Base-by-base conservation (phyloP, 1,140 invertebrate species). In the Papilio polyxenes region DNA sequence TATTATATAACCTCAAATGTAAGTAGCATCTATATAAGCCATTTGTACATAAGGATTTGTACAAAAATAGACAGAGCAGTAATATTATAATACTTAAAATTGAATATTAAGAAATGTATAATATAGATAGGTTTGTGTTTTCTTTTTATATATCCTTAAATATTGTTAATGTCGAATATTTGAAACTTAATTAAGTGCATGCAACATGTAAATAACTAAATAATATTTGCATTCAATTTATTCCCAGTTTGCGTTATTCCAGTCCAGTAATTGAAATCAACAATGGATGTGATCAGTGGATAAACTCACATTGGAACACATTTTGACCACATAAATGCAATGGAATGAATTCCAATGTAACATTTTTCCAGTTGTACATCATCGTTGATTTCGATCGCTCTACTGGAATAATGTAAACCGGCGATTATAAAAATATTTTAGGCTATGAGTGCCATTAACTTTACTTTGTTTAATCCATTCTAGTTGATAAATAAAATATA, bases 381-480 rank as follows among this genome's bases (percentile, higher is more conserved):
- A 31, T 31, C 23, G 2, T 31, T 31, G 23, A 31, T 31, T 44
- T 44, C 40, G 7, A 44, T 44, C 4, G 40, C 7, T 44, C 7
- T 1, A 44, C 1, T 44, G 40, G 40, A 44, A 44, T 44, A 44
- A 44, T 44, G 40, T 44, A 44, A 44, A 44, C 40, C 0, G 40
- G 40, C 0, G 0, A 44, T 44, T 44, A 51, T 11, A 78, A 82
- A 87, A 91, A 91, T 91, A 92, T 88, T 91, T 86, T 90, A 94
- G 92, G 92, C 92, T 92, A 91, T 91, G 89, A 92, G 92, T 94
- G 92, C 92, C 92, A 94, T 94, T 93, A 91, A 92, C 59, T 65
- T 79, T 85, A 90, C 87, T 87, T 87, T 85, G 86, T 91, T 89
- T 87, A 88, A 87, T 83, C 84, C 83, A 84, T 86, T 86, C 81